These are phyloP conservation scores for Pogonocichla stellata DNA, from an alignment of 2,113 vertebrate genomes.

Conservation along the genomic window DNA sequence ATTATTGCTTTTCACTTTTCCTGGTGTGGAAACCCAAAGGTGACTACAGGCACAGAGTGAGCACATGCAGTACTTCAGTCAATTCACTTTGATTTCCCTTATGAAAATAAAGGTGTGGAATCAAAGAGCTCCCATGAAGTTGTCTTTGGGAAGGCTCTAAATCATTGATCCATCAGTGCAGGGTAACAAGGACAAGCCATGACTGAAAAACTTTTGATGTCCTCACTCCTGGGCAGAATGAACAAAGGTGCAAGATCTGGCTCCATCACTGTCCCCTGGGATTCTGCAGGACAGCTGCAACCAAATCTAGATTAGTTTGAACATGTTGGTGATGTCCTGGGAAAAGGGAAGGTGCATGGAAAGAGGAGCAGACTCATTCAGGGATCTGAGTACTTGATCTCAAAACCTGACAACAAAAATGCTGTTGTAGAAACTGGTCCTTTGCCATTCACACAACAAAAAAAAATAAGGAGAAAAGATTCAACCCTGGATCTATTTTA, in stretches of 20 bases:
- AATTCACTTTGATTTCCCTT: neutral
- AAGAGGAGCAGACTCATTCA: neutral
- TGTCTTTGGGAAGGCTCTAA: neutral
- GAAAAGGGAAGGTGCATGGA: neutral
- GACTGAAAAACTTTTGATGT: neutral
- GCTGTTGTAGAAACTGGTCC: neutral
- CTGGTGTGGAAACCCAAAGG: neutral
- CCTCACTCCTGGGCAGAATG: neutral
- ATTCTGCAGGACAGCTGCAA: neutral
- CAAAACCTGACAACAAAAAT: neutral
- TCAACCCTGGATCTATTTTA: neutral
- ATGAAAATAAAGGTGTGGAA: neutral
- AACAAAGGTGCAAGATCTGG: neutral
- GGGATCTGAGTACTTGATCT: neutral
- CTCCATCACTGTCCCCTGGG: neutral
- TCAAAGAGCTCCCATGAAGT: neutral
- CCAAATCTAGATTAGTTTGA: neutral
- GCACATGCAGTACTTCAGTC: neutral
- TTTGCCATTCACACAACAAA: accelerated
- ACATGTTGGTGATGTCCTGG: neutral
- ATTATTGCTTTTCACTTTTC: neutral
- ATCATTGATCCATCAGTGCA: neutral
- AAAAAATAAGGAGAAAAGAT: neutral
- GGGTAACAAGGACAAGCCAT: neutral
- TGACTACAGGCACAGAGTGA: neutral